Base-by-base conservation (phyloP, 2,888 invertebrate genomes). In the Dichetophora obliterata region DNA sequence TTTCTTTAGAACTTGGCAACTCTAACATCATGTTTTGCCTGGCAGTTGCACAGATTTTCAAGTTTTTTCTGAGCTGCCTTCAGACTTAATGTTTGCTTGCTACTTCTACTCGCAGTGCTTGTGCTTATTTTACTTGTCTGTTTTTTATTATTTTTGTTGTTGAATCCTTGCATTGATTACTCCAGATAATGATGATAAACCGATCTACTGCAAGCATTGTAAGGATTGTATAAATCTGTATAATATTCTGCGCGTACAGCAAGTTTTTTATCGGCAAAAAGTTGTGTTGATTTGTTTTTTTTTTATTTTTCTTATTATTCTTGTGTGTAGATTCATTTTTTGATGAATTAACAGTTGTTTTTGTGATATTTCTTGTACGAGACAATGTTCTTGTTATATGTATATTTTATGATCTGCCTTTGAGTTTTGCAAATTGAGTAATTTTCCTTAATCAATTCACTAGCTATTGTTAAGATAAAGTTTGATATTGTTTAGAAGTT, bases 41-140 rank as follows among this genome's bases (percentile, higher is more conserved):
- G 27, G 27, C 27, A 63, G 63, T 63, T 63, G 63, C 63, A 63
- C 63, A 63, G 63, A 63, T 63, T 63, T 63, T 63, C 63, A 34
- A n/a, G 27, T 31, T 24, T 43, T 43, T 43, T 1, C 43, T 11
- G n/a, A n/a, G n/a, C 43, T 43, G 43, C 43, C 14, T 43, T 43
- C 43, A 43, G 14, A 11, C 43, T 43, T 43, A 43, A 43, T 43
- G 43, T 43, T 43, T 43, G 43, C 14, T 43, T 43, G 43, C 43
- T 43, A 14, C n/a, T n/a, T n/a, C 11, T 43, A 43, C 43, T 43
- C 43, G 43, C 2, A 43, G 43, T 43, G 27, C 34, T 16, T 16
- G n/a, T 63, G 27, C 27, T 31, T 11, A 43, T 11, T 16, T 31
- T 31, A 34, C 22, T 3, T 27, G 24, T 27, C 27, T 22, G 6